A percentile compares a stretch with the other conserved stretches of the same genome.
phyloP scores from a whole-genome alignment of 2,888 invertebrate species.

The Nesidiocoris tenuis region DNA sequence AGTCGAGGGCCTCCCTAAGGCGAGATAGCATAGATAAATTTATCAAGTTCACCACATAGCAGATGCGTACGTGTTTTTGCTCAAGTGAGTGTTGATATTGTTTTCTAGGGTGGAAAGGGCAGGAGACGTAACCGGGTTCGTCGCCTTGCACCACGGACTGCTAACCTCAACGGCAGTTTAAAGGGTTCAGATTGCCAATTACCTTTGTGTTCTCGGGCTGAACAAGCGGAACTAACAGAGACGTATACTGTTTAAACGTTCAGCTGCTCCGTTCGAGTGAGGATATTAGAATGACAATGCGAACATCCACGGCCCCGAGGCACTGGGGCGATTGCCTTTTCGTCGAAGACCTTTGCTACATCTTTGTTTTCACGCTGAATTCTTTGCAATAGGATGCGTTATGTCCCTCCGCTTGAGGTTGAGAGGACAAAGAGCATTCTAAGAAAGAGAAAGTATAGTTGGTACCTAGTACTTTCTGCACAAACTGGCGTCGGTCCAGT shows the following conservation, averaged over 20 bases:
- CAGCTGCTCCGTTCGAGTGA: not conserved
- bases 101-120: not conserved
- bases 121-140: not conserved
- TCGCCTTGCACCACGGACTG: not conserved
- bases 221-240: not conserved
- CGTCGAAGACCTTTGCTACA: too few species aligned
- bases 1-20: constrained; percentile 4
- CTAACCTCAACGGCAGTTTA: constrained; percentile 24
- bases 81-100: not conserved
- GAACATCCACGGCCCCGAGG: not conserved
- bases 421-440: too few species aligned
- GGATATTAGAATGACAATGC: not conserved
- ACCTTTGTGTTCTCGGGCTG: constrained; percentile 16
- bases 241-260: not conserved
- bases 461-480: too few species aligned
- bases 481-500: too few species aligned
- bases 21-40: constrained; percentile 9
- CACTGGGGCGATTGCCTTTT: too few species aligned
- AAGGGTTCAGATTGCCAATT: constrained; percentile 20
- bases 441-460: too few species aligned
- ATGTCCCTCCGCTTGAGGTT: too few species aligned
- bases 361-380: too few species aligned
- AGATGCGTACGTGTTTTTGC: too few species aligned
- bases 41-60: constrained; percentile 24
- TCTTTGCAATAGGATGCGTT: too few species aligned